Evolutionary conservation across 1,140 invertebrate species (phyloP), one percentile per base, ranked within the genome.

Genomic region (Rhagoletis pomonella): DNA sequence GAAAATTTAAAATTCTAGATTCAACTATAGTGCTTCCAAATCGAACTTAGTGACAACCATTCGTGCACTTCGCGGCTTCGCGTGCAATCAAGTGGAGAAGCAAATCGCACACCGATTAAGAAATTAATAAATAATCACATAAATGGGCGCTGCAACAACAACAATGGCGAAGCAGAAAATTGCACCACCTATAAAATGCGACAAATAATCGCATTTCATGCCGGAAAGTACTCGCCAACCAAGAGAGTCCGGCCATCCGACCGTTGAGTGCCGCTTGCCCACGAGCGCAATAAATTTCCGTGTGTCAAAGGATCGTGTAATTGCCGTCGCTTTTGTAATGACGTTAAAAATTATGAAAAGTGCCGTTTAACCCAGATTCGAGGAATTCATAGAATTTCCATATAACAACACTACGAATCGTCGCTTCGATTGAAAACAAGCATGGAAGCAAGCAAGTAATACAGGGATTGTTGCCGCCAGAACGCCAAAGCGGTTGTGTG

Each of bases 41-140:
- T n/a, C n/a, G n/a, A n/a, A n/a, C n/a, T n/a, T n/a, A 62, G 17
- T 62, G 60, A 12, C 60, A 4, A 12, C 17, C 60, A 12, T 0
- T 17, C 60, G 60, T 3, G 17, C 10, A 4, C 17, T 62, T 62
- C 10, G 0, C n/a, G n/a, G n/a, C 17, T 47, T 55, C 4, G 14
- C 47, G 2, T 55, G 3, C 47, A 58, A 55, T 81, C n/a, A 81
- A 81, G n/a, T 81, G 73, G 73, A 81, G 9, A 55, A 50, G 73
- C 73, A 81, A 81, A 81, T 81, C 73, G 50, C 50, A 55, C 42
- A 19, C 47, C 73, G 50, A 55, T 55, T 50, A 81, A 73, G 42
- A 81, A 81, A 81, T 81, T 81, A 81, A 81, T 81, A 81, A 81
- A 81, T 81, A 81, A 81, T 81, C 73, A 81, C n/a, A 55, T 81